These are phyloP conservation scores for Chloroceryle inda DNA, from an alignment of 2,797 vertebrate species.

Conservation along the genomic window DNA sequence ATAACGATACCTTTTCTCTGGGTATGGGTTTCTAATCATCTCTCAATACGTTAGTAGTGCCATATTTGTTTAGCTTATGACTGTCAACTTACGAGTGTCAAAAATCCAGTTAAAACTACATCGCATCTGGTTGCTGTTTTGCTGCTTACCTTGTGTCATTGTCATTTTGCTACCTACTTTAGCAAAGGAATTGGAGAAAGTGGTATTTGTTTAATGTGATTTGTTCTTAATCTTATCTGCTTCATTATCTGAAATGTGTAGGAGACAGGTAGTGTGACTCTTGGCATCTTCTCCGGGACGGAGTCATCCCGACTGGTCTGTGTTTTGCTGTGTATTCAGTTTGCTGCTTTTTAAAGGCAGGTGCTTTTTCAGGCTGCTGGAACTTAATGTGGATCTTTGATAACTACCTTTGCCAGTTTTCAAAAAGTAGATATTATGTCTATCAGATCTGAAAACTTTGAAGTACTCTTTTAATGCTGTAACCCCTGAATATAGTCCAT, in stretches of 20 bases:
- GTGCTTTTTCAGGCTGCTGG: not conserved
- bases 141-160: rapidly evolving
- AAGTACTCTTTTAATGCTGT: not conserved
- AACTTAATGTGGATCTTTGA: not conserved
- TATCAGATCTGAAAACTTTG: not conserved
- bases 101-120: not conserved
- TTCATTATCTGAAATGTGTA: not conserved
- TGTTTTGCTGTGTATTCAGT: not conserved
- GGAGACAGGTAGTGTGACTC: not conserved
- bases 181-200: not conserved
- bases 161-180: not conserved
- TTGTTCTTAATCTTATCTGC: not conserved
- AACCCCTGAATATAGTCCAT: not conserved
- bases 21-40: not conserved
- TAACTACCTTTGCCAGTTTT: not conserved
- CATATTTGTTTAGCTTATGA: not conserved
- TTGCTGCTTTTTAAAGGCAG: not conserved
- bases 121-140: not conserved
- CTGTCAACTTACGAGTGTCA: not conserved
- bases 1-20: not conserved
- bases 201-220: rapidly evolving
- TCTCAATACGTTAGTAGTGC: not conserved
- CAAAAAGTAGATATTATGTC: not conserved
- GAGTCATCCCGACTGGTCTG: not conserved
- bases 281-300: not conserved